Base-by-base conservation (phyloP, 1,140 invertebrate genomes). In the Panagrolaimus sp. region DNA sequence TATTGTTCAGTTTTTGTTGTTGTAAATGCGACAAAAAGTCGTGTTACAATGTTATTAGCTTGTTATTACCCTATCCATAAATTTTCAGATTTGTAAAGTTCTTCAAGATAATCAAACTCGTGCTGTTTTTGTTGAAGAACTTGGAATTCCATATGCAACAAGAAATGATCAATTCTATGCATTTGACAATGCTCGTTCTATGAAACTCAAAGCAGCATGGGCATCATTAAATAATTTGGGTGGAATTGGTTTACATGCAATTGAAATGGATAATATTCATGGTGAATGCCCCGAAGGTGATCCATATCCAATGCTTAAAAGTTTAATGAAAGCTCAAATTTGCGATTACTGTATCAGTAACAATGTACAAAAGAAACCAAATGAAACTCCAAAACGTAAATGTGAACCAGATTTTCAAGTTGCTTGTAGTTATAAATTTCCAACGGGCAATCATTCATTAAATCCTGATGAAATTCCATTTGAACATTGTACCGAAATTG, bases 261-360 rank as follows among this genome's bases (percentile, higher is more conserved):
- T 70, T 46, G 68, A 70, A 38, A 1, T 51, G 9, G 68, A 70
- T 65, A 70, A 70, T 62, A 38, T 25, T 43, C 14, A 70, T n/a
- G 65, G 68, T n/a, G 23, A 48, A 1, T 70, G 68, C 20, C 68
- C 68, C 1, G 20, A 31, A 16, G 47, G 42, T 61, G 11, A 67
- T 44, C 63, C 63, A 7, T 70, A 51, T 42, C 31, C 31, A n/a
- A 27, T 70, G 16, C 48, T 70, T 14, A 23, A 38, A 42, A 68
- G 9, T 16, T 38, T 70, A 5, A 43, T 46, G 8, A n/a, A 46
- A 5, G 66, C 44, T 42, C 68, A 70, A 47, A 66, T 70, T 46
- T 66, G 67, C 13, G 13, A 57, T 67, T 66, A 43, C 23, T 67
- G 67, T 25, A 66, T 23, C 53, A 2, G 66, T 64, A 13, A n/a